Evolutionary conservation across 2,888 invertebrate species (phyloP).

Genomic region (Drosophila diplacantha): DNA sequence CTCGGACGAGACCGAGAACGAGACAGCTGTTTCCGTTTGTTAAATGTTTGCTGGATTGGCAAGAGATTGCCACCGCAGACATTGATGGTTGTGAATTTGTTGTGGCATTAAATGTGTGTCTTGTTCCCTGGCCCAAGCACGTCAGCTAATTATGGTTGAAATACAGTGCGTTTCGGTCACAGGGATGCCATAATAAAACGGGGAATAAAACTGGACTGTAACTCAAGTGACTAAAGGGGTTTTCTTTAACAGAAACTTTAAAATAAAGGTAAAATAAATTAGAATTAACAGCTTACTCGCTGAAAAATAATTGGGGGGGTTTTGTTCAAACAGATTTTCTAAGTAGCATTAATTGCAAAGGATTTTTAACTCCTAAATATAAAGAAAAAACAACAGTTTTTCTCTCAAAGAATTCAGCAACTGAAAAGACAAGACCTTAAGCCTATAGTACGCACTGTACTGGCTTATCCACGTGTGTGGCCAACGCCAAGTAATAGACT

Average conservation of each 20-base stretch:
- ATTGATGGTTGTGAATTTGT: constrained; percentile 58
- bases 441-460: constrained; percentile 10
- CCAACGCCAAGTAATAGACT: constrained; percentile 25
- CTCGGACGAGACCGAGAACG: constrained; percentile 19
- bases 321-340: not conserved
- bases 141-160: constrained; percentile 36
- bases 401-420: not conserved
- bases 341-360: not conserved
- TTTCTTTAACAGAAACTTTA: not conserved
- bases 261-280: not conserved
- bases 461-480: constrained; percentile 26
- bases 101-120: constrained; percentile 56
- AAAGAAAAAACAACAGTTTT: not conserved
- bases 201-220: not conserved
- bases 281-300: not conserved
- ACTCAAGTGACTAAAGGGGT: not conserved
- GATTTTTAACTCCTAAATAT: not conserved
- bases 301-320: not conserved
- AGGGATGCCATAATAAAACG: not conserved
- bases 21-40: constrained; percentile 76
- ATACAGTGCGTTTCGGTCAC: constrained; percentile 21
- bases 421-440: not conserved
- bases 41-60: constrained; percentile 72
- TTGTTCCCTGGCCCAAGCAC: constrained; percentile 40
- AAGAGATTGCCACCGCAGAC: constrained; percentile 62